A percentile compares a stretch with the other conserved stretches of the same genome.
Conservation (phyloP, 2,888 invertebrate genomes). For the Yponomeuta plumbellus region DNA sequence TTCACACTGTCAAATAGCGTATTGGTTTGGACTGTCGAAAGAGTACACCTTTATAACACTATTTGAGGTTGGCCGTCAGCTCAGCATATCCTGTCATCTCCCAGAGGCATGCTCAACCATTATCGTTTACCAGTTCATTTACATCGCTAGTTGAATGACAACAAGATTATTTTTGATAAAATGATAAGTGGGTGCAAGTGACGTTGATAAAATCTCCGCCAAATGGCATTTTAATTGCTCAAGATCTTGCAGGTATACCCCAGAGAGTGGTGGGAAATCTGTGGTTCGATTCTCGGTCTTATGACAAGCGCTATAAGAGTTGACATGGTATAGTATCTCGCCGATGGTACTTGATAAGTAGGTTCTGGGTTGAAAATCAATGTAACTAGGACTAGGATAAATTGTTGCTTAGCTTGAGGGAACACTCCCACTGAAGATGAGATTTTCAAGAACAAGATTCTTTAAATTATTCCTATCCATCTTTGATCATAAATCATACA, state of each 20-base stretch:
- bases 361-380: background rate
- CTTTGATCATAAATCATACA: background rate
- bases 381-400: constrained; percentile 1
- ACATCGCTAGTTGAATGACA: background rate
- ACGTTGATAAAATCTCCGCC: background rate
- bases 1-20: too few species aligned
- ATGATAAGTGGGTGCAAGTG: background rate
- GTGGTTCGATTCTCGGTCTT: background rate
- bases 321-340: background rate
- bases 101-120: too few species aligned
- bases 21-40: too few species aligned
- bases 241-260: background rate
- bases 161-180: constrained; percentile 8
- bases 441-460: background rate
- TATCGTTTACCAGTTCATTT: background rate
- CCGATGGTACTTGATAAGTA: background rate
- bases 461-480: background rate
- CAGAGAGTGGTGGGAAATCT: background rate
- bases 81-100: too few species aligned
- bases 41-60: too few species aligned
- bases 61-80: too few species aligned
- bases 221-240: constrained; percentile 6
- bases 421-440: background rate
- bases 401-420: background rate
- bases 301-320: background rate